A percentile compares a stretch with the other conserved stretches of the same genome.
These are phyloP conservation scores for Sciurus carolinensis DNA, from an alignment of 2,797 vertebrate species.

Conservation along the genomic window DNA sequence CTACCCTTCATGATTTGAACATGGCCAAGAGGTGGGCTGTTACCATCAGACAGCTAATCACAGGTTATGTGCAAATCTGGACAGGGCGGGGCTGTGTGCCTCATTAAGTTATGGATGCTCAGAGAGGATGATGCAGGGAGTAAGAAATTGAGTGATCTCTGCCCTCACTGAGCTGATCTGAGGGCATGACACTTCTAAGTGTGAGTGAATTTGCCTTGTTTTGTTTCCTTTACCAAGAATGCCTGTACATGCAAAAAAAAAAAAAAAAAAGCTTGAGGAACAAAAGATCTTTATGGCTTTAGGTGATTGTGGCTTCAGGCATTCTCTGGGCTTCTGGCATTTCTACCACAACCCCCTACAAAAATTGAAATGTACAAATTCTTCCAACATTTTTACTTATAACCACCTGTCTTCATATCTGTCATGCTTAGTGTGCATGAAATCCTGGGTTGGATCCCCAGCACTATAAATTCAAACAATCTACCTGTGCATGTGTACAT, in stretches of 20 bases:
- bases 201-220: background rate
- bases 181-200: background rate
- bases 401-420: background rate
- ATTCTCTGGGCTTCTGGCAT: background rate
- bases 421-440: background rate
- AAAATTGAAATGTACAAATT: conserved; percentile 26
- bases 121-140: background rate
- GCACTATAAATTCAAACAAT: background rate
- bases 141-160: background rate
- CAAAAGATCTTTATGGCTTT: background rate
- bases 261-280: no score
- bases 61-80: background rate
- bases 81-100: background rate
- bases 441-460: background rate
- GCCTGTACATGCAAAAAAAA: no score
- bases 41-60: background rate
- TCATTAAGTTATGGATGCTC: background rate
- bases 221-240: background rate
- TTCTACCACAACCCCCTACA: background rate
- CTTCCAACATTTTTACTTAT: background rate
- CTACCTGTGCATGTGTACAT: background rate
- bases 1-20: background rate
- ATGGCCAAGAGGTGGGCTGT: background rate
- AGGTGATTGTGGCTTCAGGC: background rate
- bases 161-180: background rate